Conservation (phyloP, 1,140 invertebrate species). For the Acarapis woodi region DNA sequence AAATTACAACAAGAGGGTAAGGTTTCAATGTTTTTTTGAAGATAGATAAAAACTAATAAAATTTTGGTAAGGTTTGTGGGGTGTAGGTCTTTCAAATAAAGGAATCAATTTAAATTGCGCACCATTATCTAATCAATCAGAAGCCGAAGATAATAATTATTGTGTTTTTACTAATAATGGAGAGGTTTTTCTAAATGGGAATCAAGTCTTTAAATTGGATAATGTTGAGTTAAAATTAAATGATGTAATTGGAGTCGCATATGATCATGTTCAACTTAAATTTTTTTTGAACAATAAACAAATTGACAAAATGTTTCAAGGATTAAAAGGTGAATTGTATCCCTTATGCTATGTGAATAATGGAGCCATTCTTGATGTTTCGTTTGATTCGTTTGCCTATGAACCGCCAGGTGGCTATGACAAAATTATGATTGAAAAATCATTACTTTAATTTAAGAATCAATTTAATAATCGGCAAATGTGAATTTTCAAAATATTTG, state of each 20-base stretch:
- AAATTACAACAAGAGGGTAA: conserved; percentile 77
- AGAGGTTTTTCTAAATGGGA: conserved; percentile 46
- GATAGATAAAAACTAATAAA: neutral
- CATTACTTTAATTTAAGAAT: conserved; percentile 40
- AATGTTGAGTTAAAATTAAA: conserved; percentile 42
- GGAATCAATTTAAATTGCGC: conserved; percentile 54
- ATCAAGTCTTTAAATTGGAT: conserved; percentile 37
- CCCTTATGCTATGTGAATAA: conserved; percentile 86
- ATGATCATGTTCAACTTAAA: conserved; percentile 85
- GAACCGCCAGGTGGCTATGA: conserved; percentile 64
- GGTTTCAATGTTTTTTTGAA: conserved; percentile 1
- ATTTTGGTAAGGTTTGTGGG: conserved; percentile 37
- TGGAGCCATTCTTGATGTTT: conserved; percentile 79
- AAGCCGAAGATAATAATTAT: conserved; percentile 46
- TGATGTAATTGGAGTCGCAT: conserved; percentile 70
- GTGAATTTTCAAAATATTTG: too few species aligned
- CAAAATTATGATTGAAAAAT: conserved; percentile 88
- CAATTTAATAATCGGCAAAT: neutral
- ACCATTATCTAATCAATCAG: conserved; percentile 44
- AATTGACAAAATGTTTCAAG: conserved; percentile 49
- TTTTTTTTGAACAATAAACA: conserved; percentile 78
- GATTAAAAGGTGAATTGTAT: conserved; percentile 56
- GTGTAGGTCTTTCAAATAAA: conserved; percentile 61
- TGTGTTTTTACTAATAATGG: conserved; percentile 81
- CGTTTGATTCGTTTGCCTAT: conserved; percentile 59